A percentile compares a stretch with the other conserved stretches of the same genome.
Evolutionary conservation across 2,888 invertebrate genomes (phyloP).

Genomic region (Scaeva pyrastri): DNA sequence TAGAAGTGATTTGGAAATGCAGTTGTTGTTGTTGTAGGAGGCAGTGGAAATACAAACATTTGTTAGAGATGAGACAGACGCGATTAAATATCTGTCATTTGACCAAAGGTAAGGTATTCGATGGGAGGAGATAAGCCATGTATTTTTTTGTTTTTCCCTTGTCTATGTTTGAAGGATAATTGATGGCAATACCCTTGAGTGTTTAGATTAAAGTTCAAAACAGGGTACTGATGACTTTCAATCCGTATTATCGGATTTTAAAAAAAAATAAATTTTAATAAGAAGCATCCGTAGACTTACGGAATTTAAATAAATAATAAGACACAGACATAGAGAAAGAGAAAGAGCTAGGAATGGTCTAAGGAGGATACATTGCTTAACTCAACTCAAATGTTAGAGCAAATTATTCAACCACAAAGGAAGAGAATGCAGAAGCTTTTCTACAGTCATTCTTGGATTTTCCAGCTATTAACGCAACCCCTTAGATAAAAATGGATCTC

Average conservation of each 20-base stretch:
- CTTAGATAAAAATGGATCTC: no score
- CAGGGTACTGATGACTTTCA: neutral
- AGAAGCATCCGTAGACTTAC: no score
- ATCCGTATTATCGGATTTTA: neutral
- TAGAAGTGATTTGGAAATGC: neutral
- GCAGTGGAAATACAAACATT: constrained; percentile 30
- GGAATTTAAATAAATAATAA: no score
- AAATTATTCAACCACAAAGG: no score
- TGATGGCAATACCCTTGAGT: constrained; percentile 12
- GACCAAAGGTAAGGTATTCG: constrained; percentile 16
- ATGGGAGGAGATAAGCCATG: constrained; percentile 22
- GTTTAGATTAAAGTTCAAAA: constrained; percentile 1
- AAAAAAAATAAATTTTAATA: no score
- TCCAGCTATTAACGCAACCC: no score
- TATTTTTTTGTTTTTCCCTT: constrained; percentile 6
- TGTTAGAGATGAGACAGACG: constrained; percentile 45
- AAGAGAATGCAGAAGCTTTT: no score
- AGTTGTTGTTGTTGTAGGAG: neutral
- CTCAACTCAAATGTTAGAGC: no score
- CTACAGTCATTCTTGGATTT: no score
- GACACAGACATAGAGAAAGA: no score
- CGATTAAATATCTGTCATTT: constrained; percentile 59
- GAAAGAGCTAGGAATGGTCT: no score
- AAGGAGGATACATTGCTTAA: no score
- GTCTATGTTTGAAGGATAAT: constrained; percentile 42